Conservation (phyloP, 1,140 invertebrate species). For the Zaprionus taronus region DNA sequence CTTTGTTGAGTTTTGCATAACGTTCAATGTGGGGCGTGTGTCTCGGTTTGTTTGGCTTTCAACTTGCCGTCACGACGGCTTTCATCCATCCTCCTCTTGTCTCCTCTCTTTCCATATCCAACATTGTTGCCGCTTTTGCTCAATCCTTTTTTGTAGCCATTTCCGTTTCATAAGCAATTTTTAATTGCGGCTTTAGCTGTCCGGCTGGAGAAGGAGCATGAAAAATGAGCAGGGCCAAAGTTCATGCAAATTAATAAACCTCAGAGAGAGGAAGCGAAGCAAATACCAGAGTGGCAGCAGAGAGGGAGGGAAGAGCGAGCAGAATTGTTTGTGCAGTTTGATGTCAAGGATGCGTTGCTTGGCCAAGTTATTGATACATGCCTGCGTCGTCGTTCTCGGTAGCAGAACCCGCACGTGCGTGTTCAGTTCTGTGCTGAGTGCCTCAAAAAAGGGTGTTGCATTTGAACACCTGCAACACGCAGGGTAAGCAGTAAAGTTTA, state of each 20-base stretch:
- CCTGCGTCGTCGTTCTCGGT: constrained; percentile 13
- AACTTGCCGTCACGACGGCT: constrained; percentile 14
- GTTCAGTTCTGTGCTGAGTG: constrained; percentile 31
- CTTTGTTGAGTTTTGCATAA: constrained; percentile 60
- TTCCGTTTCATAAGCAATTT: constrained; percentile 80
- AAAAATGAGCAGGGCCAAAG: constrained; percentile 73
- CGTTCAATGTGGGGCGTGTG: constrained; percentile 39
- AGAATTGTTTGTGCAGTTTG: constrained; percentile 3
- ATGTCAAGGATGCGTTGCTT: constrained; percentile 41
- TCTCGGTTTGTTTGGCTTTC: constrained; percentile 34
- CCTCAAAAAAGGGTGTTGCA: constrained; percentile 49
- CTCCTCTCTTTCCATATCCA: neutral
- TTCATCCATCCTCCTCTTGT: neutral
- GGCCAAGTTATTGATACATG: constrained; percentile 70
- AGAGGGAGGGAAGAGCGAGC: neutral
- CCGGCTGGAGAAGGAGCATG: constrained; percentile 47
- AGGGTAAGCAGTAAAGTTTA: constrained; percentile 56
- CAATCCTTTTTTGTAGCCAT: constrained; percentile 54
- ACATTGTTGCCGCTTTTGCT: neutral
- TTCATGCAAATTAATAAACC: constrained; percentile 82
- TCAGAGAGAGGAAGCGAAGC: constrained; percentile 16
- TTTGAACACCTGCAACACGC: constrained; percentile 18
- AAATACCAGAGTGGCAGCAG: too few species aligned
- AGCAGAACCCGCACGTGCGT: constrained; percentile 44
- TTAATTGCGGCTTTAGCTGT: constrained; percentile 75